A percentile compares a stretch with the other conserved stretches of the same genome.
phyloP scores from a whole-genome alignment of 1,140 invertebrate species.

The Trichonephila clavata region DNA sequence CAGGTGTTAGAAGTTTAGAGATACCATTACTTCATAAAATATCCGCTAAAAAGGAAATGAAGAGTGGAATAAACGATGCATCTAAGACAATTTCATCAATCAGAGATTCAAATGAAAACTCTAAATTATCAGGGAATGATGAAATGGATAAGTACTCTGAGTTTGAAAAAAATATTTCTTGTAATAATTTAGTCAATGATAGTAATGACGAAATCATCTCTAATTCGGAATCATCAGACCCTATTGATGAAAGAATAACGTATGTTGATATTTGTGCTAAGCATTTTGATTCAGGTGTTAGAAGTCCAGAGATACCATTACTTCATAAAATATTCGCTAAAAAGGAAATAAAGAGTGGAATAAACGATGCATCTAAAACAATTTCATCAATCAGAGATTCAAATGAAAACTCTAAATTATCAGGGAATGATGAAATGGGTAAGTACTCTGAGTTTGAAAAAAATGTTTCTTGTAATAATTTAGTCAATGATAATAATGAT shows the following conservation, averaged over 20 bases:
- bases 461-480: background rate
- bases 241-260: background rate
- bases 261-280: background rate
- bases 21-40: constrained; percentile 15
- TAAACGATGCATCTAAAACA: background rate
- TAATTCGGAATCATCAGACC: background rate
- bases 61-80: background rate
- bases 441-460: background rate
- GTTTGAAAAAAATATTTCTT: background rate
- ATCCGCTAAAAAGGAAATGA: background rate
- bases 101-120: background rate
- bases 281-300: background rate
- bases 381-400: background rate
- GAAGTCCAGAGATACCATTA: constrained; percentile 26
- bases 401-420: background rate
- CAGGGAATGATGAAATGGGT: too few relatives aligned
- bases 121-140: too few relatives aligned
- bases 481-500: background rate
- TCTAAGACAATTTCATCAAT: background rate
- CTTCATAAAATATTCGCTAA: background rate
- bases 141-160: background rate
- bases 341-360: background rate
- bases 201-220: constrained; percentile 5
- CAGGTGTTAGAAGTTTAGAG: background rate
- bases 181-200: background rate